phyloP scores from a whole-genome alignment of 2,888 invertebrate species.

The Epistrophe eligans region DNA sequence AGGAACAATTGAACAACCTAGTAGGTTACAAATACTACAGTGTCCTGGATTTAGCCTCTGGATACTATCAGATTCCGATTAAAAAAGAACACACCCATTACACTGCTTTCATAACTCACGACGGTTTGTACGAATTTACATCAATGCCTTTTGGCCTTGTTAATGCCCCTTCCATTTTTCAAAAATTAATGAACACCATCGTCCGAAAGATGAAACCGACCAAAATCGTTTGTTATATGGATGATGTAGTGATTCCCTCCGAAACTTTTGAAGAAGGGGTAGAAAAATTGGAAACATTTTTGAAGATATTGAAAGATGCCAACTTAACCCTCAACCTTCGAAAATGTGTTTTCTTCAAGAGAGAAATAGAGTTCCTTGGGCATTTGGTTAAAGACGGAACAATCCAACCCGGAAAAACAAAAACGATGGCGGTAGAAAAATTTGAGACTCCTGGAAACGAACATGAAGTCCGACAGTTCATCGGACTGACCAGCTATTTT shows the following conservation, averaged over 20 bases:
- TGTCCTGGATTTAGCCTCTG: neutral
- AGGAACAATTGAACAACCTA: neutral
- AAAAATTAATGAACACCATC: too few relatives aligned
- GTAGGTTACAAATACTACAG: neutral
- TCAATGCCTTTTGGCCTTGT: too few relatives aligned
- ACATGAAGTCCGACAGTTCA: too few relatives aligned
- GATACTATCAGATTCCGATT: neutral
- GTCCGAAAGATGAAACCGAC: constrained; percentile 4
- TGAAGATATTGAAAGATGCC: constrained; percentile 17
- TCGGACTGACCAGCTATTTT: neutral
- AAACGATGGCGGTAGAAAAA: neutral
- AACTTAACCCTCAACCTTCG: constrained; percentile 16
- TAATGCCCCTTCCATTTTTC: too few relatives aligned
- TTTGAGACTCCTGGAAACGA: too few relatives aligned
- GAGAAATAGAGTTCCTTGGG: constrained; percentile 46
- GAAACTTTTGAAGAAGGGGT: constrained; percentile 3
- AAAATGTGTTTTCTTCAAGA: constrained; percentile 44
- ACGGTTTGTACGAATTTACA: constrained; percentile 11
- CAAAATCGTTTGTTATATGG: neutral
- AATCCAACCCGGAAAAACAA: constrained; percentile 30
- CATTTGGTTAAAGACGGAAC: constrained; percentile 15
- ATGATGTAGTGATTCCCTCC: constrained; percentile 28
- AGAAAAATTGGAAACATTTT: constrained; percentile 9
- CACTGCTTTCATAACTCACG: neutral
- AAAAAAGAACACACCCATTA: neutral